Base-by-base conservation (phyloP, 2,797 vertebrate species). In the Perodicticus potto region DNA sequence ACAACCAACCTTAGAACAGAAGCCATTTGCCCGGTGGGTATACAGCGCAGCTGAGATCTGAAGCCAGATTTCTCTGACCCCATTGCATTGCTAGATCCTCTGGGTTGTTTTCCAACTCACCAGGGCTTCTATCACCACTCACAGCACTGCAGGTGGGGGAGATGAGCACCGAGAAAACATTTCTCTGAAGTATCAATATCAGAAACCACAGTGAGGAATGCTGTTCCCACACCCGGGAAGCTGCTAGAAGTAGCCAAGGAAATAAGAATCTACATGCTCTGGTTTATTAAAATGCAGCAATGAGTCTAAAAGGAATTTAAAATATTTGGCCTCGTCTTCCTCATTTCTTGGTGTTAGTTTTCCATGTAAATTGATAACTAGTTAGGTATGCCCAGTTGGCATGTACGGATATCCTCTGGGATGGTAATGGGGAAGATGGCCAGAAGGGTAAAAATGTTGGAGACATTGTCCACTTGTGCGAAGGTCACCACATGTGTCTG, bases 331-430 rank as follows among this genome's bases (percentile, higher is more conserved):
- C 7, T 73, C 7, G 13, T 40, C 69, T 34, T 74, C 59, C 77
- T 94, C 72, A 7, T 77, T 90, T 91, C 89, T 90, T 96, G 40
- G 89, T 83, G 86, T 91, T 95, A 89, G 65, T 83, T 86, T 96
- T 89, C 84, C 22, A n/a, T 40, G 87, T 84, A 70, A 87, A 83
- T 6, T 17, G 45, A 34, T 87, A 87, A 70, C 76, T 59, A 53
- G n/a, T 40, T 70, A 14, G 49, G 74, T 25, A 49, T 25, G 29
- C n/a, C 20, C 0, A 19, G 63, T 8, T 93, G 92, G 77, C 63
- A 12, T 19, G 29, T 22, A 10, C 45, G 17, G 63, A 17, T 12
- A 45, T 17, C 17, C 29, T 67, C 76, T 55, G 40, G 77, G n/a
- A 23, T 3, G 27, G 55, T 77, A n/a, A 61, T 13, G 11, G 70